These are phyloP conservation scores for Megalops cyprinoides DNA, from an alignment of 2,797 vertebrate species.

Conservation along the genomic window DNA sequence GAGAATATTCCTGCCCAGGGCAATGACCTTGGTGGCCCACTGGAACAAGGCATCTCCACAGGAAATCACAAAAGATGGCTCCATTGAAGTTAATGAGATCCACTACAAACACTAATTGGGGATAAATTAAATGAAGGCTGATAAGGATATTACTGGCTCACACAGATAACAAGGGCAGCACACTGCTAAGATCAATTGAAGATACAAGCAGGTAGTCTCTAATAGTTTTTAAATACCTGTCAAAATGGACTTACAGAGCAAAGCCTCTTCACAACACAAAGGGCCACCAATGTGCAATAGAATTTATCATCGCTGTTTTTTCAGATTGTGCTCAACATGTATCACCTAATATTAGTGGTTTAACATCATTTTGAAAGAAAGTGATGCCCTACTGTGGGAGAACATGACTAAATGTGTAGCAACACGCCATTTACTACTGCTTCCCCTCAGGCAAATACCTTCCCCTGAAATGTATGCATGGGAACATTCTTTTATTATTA, in stretches of 20 bases:
- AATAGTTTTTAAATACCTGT: conserved; percentile 72
- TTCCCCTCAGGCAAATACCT: conserved; percentile 96
- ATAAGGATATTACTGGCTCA: conserved; percentile 82
- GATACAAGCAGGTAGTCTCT: conserved; percentile 80
- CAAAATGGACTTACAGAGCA: conserved; percentile 70
- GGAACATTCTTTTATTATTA: conserved; percentile 97
- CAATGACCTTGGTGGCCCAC: conserved; percentile 75
- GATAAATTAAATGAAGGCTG: conserved; percentile 83
- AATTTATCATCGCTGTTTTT: conserved; percentile 58
- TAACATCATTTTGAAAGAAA: conserved; percentile 84
- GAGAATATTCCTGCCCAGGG: conserved; percentile 77
- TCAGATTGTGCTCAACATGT: conserved; percentile 64
- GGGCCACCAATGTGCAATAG: conserved; percentile 47
- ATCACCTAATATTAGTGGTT: conserved; percentile 83
- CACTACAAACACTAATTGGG: conserved; percentile 79
- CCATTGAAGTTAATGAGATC: conserved; percentile 80
- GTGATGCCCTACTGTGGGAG: conserved; percentile 87
- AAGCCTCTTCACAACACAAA: conserved; percentile 64
- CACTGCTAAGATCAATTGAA: conserved; percentile 77
- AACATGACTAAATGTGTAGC: conserved; percentile 87
- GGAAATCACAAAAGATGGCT: conserved; percentile 79
- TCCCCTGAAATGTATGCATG: conserved; percentile 86
- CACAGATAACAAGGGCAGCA: conserved; percentile 74
- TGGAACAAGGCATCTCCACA: conserved; percentile 76
- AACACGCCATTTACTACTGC: conserved; percentile 89